A percentile compares a stretch with the other conserved stretches of the same genome.
These are phyloP conservation scores for Diachrysia chrysitis DNA, from an alignment of 2,888 invertebrate species.

Conservation along the genomic window DNA sequence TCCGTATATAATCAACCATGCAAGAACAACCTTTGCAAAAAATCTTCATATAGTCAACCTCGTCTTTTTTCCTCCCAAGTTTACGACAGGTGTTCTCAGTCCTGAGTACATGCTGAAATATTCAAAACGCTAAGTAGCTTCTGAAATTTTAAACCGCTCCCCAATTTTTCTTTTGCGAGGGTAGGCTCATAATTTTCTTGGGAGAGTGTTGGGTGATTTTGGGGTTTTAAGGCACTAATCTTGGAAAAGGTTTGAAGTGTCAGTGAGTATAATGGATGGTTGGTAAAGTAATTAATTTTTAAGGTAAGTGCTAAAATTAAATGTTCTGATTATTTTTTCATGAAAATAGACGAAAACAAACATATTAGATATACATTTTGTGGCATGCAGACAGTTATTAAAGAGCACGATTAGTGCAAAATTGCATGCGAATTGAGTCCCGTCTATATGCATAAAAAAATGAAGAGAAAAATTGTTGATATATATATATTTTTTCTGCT, in stretches of 20 bases:
- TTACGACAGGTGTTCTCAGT: slow-evolving; percentile 73
- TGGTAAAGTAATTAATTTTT: neutral
- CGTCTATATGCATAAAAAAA: too few species aligned
- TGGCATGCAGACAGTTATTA: too few species aligned
- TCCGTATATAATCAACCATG: neutral
- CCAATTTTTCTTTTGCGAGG: slow-evolving; percentile 46
- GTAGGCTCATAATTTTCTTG: slow-evolving; percentile 36
- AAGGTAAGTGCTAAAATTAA: neutral
- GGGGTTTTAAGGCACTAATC: slow-evolving; percentile 22
- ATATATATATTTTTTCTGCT: too few species aligned
- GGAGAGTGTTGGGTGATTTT: slow-evolving; percentile 23
- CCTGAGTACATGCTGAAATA: slow-evolving; percentile 76
- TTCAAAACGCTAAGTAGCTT: slow-evolving; percentile 74
- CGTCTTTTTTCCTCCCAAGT: slow-evolving; percentile 40
- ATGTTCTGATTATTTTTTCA: too few species aligned
- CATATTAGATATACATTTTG: too few species aligned
- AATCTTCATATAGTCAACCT: slow-evolving; percentile 28
- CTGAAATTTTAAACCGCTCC: slow-evolving; percentile 69
- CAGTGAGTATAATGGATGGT: slow-evolving; percentile 5
- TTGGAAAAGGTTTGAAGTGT: slow-evolving; percentile 33
- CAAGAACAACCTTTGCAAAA: slow-evolving; percentile 1
- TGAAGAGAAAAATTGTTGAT: too few species aligned
- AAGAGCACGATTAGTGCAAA: too few species aligned
- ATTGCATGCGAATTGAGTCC: too few species aligned
- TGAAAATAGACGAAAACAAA: too few species aligned